These are phyloP conservation scores for Chlorops oryzae DNA, from an alignment of 1,140 invertebrate species.

Conservation along the genomic window DNA sequence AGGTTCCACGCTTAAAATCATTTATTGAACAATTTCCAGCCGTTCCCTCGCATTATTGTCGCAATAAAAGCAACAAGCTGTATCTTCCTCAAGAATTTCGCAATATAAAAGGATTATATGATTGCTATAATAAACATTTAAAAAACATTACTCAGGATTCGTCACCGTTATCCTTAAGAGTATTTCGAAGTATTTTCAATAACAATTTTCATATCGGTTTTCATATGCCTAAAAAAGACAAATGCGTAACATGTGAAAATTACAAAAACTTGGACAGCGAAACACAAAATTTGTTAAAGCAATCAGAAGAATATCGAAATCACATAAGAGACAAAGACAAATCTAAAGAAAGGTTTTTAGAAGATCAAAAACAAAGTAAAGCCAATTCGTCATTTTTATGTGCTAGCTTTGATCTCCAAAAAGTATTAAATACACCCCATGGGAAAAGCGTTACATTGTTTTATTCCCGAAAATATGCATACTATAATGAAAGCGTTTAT, in stretches of 20 bases:
- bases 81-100: conserved; percentile 12
- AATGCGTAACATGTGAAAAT: conserved; percentile 15
- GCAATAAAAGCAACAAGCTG: conserved; percentile 12
- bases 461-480: conserved; percentile 10
- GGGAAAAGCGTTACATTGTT: conserved; percentile 9
- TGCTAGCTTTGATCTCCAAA: conserved; percentile 11
- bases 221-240: conserved; percentile 17
- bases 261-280: conserved; percentile 10
- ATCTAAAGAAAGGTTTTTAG: conserved; percentile 9
- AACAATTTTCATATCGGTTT: conserved; percentile 15
- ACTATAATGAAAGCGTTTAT: conserved; percentile 10
- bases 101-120: conserved; percentile 3
- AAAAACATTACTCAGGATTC: conserved; percentile 5
- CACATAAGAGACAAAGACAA: conserved; percentile 7
- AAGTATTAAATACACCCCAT: conserved; percentile 9
- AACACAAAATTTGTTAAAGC: neutral
- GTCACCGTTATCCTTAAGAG: conserved; percentile 7
- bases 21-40: conserved; percentile 16
- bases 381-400: neutral
- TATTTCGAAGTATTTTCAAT: conserved; percentile 13
- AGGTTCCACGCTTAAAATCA: conserved; percentile 3
- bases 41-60: conserved; percentile 15
- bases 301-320: conserved; percentile 4
- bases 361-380: conserved; percentile 5
- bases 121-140: conserved; percentile 8